A percentile compares a stretch with the other conserved stretches of the same genome.
Conservation (phyloP, 2,888 invertebrate species). For the Ophion ellenae region DNA sequence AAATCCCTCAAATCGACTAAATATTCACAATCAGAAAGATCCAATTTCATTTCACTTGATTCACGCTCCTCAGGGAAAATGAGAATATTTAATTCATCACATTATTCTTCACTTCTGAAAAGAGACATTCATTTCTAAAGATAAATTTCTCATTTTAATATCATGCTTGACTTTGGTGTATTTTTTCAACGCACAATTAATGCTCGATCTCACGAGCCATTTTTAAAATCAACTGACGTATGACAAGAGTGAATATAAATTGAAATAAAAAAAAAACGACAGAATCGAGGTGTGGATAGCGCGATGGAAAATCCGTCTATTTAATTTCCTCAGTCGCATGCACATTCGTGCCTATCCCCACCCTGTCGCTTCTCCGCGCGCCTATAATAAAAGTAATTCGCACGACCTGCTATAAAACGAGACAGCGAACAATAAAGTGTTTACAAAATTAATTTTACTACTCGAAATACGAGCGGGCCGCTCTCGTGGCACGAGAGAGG, state of each 20-base stretch:
- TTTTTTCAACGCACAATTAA: neutral
- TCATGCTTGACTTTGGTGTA: neutral
- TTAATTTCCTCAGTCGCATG: conserved; percentile 47
- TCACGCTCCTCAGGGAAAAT: neutral
- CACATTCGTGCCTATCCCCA: neutral
- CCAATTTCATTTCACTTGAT: neutral
- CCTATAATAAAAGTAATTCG: conserved; percentile 77
- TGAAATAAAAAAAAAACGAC: too few relatives aligned
- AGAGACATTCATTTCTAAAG: neutral
- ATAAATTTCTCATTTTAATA: neutral
- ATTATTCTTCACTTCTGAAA: too few relatives aligned
- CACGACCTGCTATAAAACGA: conserved; percentile 76
- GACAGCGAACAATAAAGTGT: conserved; percentile 78
- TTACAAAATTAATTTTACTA: conserved; percentile 81
- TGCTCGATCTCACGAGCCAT: too few relatives aligned
- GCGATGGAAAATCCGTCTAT: conserved; percentile 71
- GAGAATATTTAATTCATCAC: too few relatives aligned
- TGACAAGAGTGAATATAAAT: too few relatives aligned
- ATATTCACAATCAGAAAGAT: neutral
- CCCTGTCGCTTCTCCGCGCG: neutral
- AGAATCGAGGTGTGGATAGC: conserved; percentile 69
- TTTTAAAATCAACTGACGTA: too few relatives aligned
- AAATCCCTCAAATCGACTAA: too few relatives aligned
- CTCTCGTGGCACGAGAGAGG: conserved; percentile 44
- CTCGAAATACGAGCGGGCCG: conserved; percentile 60